A percentile compares a stretch with the other conserved stretches of the same genome.
Evolutionary conservation across 2,113 vertebrate species (phyloP).

Genomic region (Microtus oregoni): DNA sequence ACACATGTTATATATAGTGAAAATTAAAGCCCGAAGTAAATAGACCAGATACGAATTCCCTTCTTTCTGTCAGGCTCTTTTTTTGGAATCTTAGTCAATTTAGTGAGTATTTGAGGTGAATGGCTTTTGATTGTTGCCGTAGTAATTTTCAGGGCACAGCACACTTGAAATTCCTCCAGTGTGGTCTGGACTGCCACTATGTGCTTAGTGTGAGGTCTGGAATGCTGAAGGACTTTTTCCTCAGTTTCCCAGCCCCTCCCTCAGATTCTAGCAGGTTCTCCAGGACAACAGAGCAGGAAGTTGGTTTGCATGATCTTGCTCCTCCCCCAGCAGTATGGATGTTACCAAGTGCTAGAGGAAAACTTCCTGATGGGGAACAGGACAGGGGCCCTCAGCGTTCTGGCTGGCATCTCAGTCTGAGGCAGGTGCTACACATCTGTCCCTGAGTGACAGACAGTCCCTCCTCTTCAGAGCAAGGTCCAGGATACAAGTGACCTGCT

Average conservation of each 20-base stretch:
- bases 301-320: background rate
- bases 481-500: background rate
- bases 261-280: constrained; percentile 29
- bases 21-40: background rate
- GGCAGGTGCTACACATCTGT: background rate
- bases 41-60: background rate
- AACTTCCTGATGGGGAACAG: background rate
- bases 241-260: background rate
- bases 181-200: background rate
- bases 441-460: background rate
- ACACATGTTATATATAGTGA: background rate
- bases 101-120: background rate
- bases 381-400: background rate
- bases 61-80: background rate
- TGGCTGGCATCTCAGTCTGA: background rate
- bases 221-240: background rate
- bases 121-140: background rate
- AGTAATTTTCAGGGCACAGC: background rate
- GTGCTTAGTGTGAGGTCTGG: background rate
- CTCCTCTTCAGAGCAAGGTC: background rate
- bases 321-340: background rate
- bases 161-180: background rate
- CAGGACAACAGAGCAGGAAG: background rate
- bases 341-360: background rate
- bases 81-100: background rate